phyloP scores from a whole-genome alignment of 1,140 invertebrate species.

The Onthophagus taurus region DNA sequence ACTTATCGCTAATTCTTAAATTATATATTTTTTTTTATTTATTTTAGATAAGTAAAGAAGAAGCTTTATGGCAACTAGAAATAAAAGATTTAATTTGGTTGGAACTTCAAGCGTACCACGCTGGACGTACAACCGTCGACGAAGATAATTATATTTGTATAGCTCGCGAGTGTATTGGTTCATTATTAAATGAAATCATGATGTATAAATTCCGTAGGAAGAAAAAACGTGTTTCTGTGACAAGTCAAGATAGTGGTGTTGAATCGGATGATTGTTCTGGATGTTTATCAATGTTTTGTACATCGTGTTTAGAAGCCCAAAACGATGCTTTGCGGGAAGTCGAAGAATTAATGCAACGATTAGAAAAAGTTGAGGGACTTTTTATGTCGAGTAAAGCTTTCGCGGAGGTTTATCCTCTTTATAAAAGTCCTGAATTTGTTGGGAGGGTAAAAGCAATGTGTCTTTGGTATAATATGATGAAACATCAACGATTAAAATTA shows the following conservation, averaged over 20 bases:
- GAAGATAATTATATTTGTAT: constrained; percentile 69
- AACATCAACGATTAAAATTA: constrained; percentile 71
- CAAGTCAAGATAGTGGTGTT: constrained; percentile 36
- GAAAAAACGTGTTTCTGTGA: constrained; percentile 15
- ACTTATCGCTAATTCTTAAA: too few relatives aligned
- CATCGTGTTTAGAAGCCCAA: constrained; percentile 55
- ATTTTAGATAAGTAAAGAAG: constrained; percentile 65
- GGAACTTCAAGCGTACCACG: constrained; percentile 74
- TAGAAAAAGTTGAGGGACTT: constrained; percentile 68
- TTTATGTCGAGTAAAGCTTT: constrained; percentile 80
- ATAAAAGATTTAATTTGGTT: constrained; percentile 84
- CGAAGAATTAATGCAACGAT: constrained; percentile 54
- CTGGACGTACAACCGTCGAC: constrained; percentile 57
- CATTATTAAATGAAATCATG: constrained; percentile 64
- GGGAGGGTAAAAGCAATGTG: constrained; percentile 68
- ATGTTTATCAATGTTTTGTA: constrained; percentile 63
- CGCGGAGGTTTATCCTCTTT: constrained; percentile 59
- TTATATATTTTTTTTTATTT: too few relatives aligned
- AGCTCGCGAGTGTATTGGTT: constrained; percentile 58
- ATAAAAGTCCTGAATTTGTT: constrained; percentile 55
- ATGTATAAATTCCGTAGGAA: constrained; percentile 48
- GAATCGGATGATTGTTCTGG: constrained; percentile 33
- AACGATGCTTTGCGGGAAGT: constrained; percentile 65
- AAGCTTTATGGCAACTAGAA: constrained; percentile 78
- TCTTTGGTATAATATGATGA: constrained; percentile 84